Base-by-base conservation (phyloP, 2,113 vertebrate genomes). In the Rhizomys pruinosus region DNA sequence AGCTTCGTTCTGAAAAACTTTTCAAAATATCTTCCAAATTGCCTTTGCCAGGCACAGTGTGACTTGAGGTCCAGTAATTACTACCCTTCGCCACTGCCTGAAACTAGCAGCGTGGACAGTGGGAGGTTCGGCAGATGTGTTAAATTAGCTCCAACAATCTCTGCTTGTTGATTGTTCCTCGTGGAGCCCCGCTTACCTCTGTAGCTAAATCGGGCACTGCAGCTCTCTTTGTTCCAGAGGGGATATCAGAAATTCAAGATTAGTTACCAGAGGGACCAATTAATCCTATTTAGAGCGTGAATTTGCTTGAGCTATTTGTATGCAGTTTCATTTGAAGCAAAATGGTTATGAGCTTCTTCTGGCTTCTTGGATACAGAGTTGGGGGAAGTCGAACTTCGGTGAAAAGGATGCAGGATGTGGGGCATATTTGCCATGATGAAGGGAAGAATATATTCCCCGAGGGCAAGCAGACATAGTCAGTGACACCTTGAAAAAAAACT, bases 231-330 rank as follows among this genome's bases (percentile, higher is more conserved):
- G 8, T 79, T 95, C 69, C 13, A 29, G 72, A 92, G 74, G 5
- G 27, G 52, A 55, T 72, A 66, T 93, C 89, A 92, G 77, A 95
- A 95, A 96, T 96, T 97, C 85, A 96, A 88, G 85, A 90, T 91
- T 59, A 96, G 91, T 96, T 95, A 92, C 76, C 89, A 80, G 47
- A 93, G 91, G 89, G 78, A 96, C 84, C 77, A 92, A 90, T 73
- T 89, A 95, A 96, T 96, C 72, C 78, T 95, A 87, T 94, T 89
- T 94, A 55, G 77, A 82, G 63, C 69, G 87, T 87, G 84, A 29
- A 34, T 68, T 42, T 20, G 25, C 27, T 13, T 52, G 92, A 52
- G 69, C 52, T 32, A 79, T 90, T 93, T 94, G 47, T 61, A 66
- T 90, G 61, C 52, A 80, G 82, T 68, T 78, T 94, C 32, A 37